Conservation (phyloP, 2,797 vertebrate species). For the Saguinus oedipus region DNA sequence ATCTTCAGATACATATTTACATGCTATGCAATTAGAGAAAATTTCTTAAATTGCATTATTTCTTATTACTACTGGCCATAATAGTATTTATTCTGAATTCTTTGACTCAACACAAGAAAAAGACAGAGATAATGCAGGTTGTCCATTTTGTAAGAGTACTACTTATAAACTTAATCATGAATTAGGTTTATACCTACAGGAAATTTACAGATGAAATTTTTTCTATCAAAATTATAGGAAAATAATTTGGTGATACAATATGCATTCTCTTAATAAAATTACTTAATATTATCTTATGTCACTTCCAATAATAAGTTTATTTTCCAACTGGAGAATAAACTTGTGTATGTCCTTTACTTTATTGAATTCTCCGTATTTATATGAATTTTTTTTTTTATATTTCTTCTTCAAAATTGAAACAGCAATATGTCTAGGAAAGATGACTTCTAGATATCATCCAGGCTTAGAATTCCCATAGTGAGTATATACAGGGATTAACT, state of each 20-base stretch:
- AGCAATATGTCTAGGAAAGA: background rate
- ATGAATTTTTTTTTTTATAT: background rate
- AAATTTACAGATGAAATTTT: background rate
- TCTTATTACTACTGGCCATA: background rate
- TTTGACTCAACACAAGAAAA: background rate
- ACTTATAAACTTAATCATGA: background rate
- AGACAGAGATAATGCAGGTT: background rate
- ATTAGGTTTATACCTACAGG: background rate
- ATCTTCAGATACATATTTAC: background rate
- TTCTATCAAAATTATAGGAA: background rate
- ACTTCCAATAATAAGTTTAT: background rate
- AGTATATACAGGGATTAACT: background rate
- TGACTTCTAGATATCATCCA: background rate
- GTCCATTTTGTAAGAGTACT: background rate
- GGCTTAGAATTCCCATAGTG: background rate
- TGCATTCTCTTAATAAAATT: background rate
- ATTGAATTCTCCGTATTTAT: background rate
- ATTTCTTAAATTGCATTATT: background rate
- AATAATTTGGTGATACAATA: background rate
- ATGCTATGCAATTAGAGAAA: background rate
- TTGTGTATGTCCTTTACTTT: background rate
- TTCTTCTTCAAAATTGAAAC: background rate
- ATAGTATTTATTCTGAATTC: background rate
- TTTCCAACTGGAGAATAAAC: background rate
- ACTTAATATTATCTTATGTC: background rate